These are phyloP conservation scores for Gnathonemus longibarbis DNA, from an alignment of 2,113 vertebrate genomes.

Conservation along the genomic window DNA sequence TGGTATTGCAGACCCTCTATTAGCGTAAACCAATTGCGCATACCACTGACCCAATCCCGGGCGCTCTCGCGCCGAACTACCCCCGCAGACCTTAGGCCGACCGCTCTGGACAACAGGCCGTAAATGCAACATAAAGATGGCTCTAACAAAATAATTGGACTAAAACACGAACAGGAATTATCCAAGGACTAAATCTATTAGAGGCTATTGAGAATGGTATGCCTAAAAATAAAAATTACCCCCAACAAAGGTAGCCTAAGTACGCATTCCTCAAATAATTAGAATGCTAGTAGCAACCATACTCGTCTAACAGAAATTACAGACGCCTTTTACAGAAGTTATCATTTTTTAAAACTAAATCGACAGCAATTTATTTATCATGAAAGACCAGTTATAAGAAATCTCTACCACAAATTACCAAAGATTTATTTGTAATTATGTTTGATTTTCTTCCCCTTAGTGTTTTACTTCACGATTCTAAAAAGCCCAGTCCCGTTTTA, in stretches of 20 bases:
- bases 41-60: slow-evolving; percentile 36
- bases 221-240: neutral
- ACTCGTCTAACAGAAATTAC: neutral
- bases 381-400: neutral
- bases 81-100: neutral
- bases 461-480: neutral
- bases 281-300: neutral
- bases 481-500: neutral
- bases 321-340: neutral
- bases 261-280: neutral
- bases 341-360: neutral
- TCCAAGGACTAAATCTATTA: neutral
- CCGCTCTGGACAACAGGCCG: neutral
- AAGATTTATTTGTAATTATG: neutral
- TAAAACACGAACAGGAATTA: neutral
- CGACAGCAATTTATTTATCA: neutral
- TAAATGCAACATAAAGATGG: neutral
- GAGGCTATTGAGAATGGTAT: neutral
- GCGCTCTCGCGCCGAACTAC: slow-evolving; percentile 15
- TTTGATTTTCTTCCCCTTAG: neutral
- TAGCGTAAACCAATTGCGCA: slow-evolving; percentile 31
- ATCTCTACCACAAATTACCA: slow-evolving; percentile 1
- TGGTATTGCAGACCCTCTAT: slow-evolving; percentile 65
- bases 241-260: neutral
- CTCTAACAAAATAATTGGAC: neutral